These are phyloP conservation scores for Salarias fasciatus DNA, from an alignment of 2,797 vertebrate genomes.

Conservation along the genomic window DNA sequence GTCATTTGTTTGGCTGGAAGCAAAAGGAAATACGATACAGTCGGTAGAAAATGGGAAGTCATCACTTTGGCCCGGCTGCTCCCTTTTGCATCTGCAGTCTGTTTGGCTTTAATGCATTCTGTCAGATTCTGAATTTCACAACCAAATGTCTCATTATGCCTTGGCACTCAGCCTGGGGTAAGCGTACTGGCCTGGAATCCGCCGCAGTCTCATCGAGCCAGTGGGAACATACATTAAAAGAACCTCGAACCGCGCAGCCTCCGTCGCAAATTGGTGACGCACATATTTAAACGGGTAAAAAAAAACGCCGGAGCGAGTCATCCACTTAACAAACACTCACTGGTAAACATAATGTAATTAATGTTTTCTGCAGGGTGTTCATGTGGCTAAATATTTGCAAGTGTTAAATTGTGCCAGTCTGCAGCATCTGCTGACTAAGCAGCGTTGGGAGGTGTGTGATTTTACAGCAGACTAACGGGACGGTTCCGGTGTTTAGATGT, in stretches of 20 bases:
- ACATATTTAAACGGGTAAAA: conserved; percentile 55
- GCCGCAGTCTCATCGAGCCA: conserved; percentile 67
- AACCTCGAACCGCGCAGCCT: conserved; percentile 8
- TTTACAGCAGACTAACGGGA: background rate
- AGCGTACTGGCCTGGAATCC: conserved; percentile 73
- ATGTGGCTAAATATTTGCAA: conserved; percentile 53
- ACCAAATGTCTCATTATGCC: conserved; percentile 81
- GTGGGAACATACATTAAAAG: conserved; percentile 68
- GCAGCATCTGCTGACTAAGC: conserved; percentile 49
- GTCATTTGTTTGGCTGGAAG: conserved; percentile 58
- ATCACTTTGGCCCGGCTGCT: conserved; percentile 68
- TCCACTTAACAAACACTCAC: conserved; percentile 64
- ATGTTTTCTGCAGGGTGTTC: conserved; percentile 39
- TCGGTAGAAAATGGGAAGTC: conserved; percentile 68
- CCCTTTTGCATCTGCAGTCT: conserved; percentile 72
- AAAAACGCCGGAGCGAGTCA: conserved; percentile 35
- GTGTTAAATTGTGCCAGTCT: conserved; percentile 25
- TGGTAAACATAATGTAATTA: conserved; percentile 68
- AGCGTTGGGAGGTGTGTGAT: conserved; percentile 1
- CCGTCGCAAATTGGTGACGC: conserved; percentile 54
- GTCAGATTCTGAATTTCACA: conserved; percentile 82
- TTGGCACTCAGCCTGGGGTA: conserved; percentile 73
- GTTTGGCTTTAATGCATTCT: conserved; percentile 80
- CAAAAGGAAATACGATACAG: conserved; percentile 60
- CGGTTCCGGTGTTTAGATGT: conserved; percentile 12